A percentile compares a stretch with the other conserved stretches of the same genome.
phyloP scores from a whole-genome alignment of 2,113 vertebrate genomes.

The Circaetus cinerascens region DNA sequence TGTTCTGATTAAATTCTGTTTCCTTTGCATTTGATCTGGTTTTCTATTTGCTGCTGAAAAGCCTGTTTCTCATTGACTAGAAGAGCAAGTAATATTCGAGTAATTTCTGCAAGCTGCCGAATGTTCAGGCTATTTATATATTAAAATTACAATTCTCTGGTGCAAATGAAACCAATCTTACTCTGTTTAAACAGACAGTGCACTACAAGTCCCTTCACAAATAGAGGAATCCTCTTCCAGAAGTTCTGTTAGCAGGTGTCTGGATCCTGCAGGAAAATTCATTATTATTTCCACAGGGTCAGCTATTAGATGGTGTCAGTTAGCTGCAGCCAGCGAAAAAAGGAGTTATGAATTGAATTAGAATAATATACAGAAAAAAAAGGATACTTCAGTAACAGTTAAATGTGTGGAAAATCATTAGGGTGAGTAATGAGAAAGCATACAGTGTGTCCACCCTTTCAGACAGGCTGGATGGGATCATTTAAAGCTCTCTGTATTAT shows the following conservation, averaged over 20 bases:
- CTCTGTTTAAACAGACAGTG: neutral
- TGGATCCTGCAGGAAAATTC: neutral
- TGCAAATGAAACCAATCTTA: neutral
- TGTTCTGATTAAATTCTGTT: slow-evolving; percentile 12
- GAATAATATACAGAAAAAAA: neutral
- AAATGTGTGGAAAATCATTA: neutral
- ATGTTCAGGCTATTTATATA: neutral
- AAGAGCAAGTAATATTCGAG: neutral
- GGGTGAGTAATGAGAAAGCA: neutral
- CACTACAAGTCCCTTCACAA: neutral
- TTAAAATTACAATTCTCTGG: neutral
- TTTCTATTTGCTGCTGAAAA: neutral
- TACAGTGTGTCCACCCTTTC: neutral
- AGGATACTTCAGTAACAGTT: neutral
- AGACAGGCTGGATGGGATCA: neutral
- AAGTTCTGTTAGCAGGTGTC: neutral
- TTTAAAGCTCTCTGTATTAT: neutral
- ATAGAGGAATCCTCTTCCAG: neutral
- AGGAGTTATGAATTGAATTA: neutral
- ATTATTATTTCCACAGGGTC: neutral
- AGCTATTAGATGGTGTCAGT: neutral
- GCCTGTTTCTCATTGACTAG: neutral
- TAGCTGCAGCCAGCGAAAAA: neutral
- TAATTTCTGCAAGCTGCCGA: neutral
- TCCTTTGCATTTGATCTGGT: neutral